These are phyloP conservation scores for Acrobasis consociella DNA, from an alignment of 2,888 invertebrate genomes.

Conservation along the genomic window DNA sequence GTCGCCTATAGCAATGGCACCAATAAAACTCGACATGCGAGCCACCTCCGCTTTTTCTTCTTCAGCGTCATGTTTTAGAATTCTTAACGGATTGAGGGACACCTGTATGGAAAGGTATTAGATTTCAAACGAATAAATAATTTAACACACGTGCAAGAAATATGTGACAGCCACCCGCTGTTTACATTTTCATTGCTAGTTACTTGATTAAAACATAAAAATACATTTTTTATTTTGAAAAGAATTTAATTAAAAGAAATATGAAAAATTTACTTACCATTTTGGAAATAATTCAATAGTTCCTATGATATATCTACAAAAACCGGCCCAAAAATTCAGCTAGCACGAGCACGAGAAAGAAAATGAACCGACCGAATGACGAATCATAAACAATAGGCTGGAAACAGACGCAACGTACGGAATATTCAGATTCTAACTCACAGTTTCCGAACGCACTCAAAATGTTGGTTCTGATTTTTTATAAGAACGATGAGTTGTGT, in stretches of 20 bases:
- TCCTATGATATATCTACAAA: not conserved
- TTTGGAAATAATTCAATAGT: not conserved
- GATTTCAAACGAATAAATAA: slow-evolving; percentile 28
- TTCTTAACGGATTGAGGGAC: slow-evolving; percentile 95
- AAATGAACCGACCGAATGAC: not conserved
- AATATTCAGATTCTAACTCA: no score
- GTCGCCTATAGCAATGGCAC: slow-evolving; percentile 99
- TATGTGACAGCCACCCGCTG: slow-evolving; percentile 42
- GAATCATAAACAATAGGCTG: slow-evolving; percentile 3
- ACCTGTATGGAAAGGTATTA: slow-evolving; percentile 76
- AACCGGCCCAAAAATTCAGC: slow-evolving; percentile 7
- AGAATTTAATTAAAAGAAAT: not conserved
- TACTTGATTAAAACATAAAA: not conserved
- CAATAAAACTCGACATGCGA: slow-evolving; percentile 98
- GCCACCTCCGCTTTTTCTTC: slow-evolving; percentile 99
- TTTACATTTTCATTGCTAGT: slow-evolving; percentile 34
- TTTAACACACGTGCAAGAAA: slow-evolving; percentile 56
- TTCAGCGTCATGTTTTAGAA: slow-evolving; percentile 97
- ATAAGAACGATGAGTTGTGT: no score
- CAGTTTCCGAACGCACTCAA: no score
- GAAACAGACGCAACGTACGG: no score
- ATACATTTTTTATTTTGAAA: not conserved
- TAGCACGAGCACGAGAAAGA: slow-evolving; percentile 4
- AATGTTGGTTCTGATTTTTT: no score
- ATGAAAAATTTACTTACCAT: not conserved